phyloP scores from a whole-genome alignment of 2,113 vertebrate genomes.

The Agapornis roseicollis region DNA sequence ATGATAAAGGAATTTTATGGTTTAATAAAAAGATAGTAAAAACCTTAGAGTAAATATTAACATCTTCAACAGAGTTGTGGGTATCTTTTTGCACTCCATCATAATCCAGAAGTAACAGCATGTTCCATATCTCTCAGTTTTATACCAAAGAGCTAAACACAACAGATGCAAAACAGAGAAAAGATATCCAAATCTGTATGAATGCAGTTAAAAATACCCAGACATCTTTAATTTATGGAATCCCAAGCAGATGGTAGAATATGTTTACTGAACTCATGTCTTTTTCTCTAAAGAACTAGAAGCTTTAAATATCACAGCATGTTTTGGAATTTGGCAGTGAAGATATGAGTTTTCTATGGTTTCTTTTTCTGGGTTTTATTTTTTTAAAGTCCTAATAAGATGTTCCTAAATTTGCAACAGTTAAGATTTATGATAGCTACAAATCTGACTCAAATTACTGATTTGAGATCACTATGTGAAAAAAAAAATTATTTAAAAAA shows the following conservation, averaged over 20 bases:
- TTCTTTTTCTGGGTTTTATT: not conserved
- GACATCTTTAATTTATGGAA: slow-evolving; percentile 71
- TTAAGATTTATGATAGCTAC: not conserved
- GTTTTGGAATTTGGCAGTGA: slow-evolving; percentile 28
- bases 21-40: not conserved
- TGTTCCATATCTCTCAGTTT: slow-evolving; percentile 5
- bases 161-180: slow-evolving; percentile 52
- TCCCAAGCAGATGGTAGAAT: slow-evolving; percentile 67
- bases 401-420: not conserved
- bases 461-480: not conserved
- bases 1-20: not conserved
- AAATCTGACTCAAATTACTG: not conserved
- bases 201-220: slow-evolving; percentile 60
- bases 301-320: slow-evolving; percentile 57
- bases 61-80: not conserved
- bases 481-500: not conserved
- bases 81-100: not conserved
- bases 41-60: slow-evolving; percentile 1
- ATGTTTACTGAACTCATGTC: slow-evolving; percentile 53
- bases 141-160: not conserved
- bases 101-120: not conserved
- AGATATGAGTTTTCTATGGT: not conserved
- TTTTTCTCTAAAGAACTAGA: slow-evolving; percentile 35
- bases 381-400: not conserved
- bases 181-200: slow-evolving; percentile 29